These are phyloP conservation scores for Anticlea derivata DNA, from an alignment of 2,888 invertebrate genomes.

Conservation along the genomic window DNA sequence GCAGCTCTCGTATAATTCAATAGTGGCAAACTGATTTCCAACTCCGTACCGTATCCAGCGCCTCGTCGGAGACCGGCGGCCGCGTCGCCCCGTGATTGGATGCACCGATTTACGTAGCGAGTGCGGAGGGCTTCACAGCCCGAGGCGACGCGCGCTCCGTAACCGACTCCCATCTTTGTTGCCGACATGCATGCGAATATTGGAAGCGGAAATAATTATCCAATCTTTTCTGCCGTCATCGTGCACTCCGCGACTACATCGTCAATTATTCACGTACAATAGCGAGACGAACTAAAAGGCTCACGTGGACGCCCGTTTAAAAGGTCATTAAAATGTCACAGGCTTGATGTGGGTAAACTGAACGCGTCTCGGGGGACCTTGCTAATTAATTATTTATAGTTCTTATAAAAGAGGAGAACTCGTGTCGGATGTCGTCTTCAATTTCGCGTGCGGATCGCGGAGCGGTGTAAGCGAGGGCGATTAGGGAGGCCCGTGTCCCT, in stretches of 20 bases:
- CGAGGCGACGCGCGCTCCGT: slow-evolving; percentile 53
- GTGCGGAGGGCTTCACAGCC: slow-evolving; percentile 39
- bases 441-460: slow-evolving; percentile 38
- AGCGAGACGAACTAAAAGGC: slow-evolving; percentile 47
- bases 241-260: slow-evolving; percentile 40
- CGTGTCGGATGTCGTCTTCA: slow-evolving; percentile 34
- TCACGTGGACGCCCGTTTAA: slow-evolving; percentile 65
- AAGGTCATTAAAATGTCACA: slow-evolving; percentile 78
- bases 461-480: slow-evolving; percentile 32
- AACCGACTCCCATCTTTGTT: slow-evolving; percentile 56
- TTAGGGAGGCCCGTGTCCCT: slow-evolving; percentile 43
- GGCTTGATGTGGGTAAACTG: slow-evolving; percentile 66
- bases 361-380: slow-evolving; percentile 47
- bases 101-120: slow-evolving; percentile 60
- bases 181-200: slow-evolving; percentile 53
- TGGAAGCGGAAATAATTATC: slow-evolving; percentile 63
- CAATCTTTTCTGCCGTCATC: slow-evolving; percentile 51
- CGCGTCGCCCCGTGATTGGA: slow-evolving; percentile 60
- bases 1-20: slow-evolving; percentile 77
- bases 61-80: slow-evolving; percentile 39
- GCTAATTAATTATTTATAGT: slow-evolving; percentile 76
- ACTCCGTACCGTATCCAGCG: slow-evolving; percentile 60
- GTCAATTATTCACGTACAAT: slow-evolving; percentile 60
- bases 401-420: slow-evolving; percentile 52
- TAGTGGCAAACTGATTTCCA: slow-evolving; percentile 79